Base-by-base conservation (phyloP, 2,113 vertebrate genomes). In the Leptobrachium ailaonicum region DNA sequence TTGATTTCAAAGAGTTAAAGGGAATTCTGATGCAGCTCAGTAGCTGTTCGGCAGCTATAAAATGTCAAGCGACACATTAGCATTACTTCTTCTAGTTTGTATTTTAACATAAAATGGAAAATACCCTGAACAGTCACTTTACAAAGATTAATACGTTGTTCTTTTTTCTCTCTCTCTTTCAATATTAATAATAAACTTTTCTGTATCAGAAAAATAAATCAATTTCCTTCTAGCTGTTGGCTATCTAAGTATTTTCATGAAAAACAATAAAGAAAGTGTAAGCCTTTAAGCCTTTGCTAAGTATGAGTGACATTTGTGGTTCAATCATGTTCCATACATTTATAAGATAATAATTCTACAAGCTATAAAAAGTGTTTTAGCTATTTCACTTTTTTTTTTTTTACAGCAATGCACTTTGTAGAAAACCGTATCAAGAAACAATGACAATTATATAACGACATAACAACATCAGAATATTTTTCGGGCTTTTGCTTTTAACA, bases 221-320 rank as follows among this genome's bases (percentile, higher is more conserved):
- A 13, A 88, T 87, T 87, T 86, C 84, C 69, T 6, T 41, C 76
- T 73, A 82, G 58, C 75, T 82, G 88, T 86, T 86, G 75, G 72
- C 85, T 87, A 88, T 89, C 86, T 79, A 80, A 85, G 84, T 85
- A 13, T 86, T 84, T 88, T 87, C 84, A 82, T 84, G 56, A 32
- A 82, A 50, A 85, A 86, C 32, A 87, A 85, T 78, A 77, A 87
- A 85, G 76, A 86, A 85, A 81, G 62, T 56, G 77, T 86, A 89
- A 89, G 84, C 87, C 77, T 82, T 88, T 90, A 90, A 88, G 87
- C 85, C 75, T 73, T 83, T 76, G 79, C 70, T 66, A 80, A 83
- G 83, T 77, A 83, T 75, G 83, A 87, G 68, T 86, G 83, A 76
- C 82, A 74, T 42, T 83, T 77, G 85, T 8, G 47, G 47, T 88